Base-by-base conservation (phyloP, 2,113 vertebrate species). In the Rhipidura dahli region DNA sequence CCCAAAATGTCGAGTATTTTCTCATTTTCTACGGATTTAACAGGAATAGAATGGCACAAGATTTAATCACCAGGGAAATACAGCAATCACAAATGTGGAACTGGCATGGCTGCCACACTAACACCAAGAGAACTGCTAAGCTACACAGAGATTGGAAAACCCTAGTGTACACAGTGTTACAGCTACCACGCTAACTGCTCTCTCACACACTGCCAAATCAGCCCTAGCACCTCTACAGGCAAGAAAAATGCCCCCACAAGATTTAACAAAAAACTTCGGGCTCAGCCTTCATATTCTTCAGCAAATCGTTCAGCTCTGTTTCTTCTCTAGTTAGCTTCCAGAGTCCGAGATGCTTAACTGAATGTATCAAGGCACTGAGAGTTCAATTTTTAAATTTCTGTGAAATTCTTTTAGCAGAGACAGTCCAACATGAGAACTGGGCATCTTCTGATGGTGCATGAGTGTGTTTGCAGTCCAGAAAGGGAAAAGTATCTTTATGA, bases 41-140 rank as follows among this genome's bases (percentile, higher is more conserved):
- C 98, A 99, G 99, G 99, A 99, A 99, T 99, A 99, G 99, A 99
- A 99, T 99, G 99, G 99, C 99, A 99, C 99, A 99, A 98, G 99
- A 98, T 99, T 99, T 99, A 99, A 99, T 99, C 98, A 99, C 99
- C 99, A 99, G 99, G 99, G 99, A 99, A 99, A 99, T 98, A 99
- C 98, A 99, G 98, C 98, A 99, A 99, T 98, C 98, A 99, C 99
- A 99, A 99, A 98, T 95, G 99, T 98, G 99, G 99, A 99, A 99
- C 98, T 98, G 99, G 98, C 98, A 98, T 98, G 98, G 98, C 98
- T 98, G 98, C 98, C 98, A 98, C 98, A 98, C 98, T 97, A 98
- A 98, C 98, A 98, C 97, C 96, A 98, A 98, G 98, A 98, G 98
- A 98, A 98, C 97, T 96, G 97, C 98, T 98, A 98, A 97, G 97